phyloP scores from a whole-genome alignment of 1,140 invertebrate genomes.

The Hyles vespertilio region DNA sequence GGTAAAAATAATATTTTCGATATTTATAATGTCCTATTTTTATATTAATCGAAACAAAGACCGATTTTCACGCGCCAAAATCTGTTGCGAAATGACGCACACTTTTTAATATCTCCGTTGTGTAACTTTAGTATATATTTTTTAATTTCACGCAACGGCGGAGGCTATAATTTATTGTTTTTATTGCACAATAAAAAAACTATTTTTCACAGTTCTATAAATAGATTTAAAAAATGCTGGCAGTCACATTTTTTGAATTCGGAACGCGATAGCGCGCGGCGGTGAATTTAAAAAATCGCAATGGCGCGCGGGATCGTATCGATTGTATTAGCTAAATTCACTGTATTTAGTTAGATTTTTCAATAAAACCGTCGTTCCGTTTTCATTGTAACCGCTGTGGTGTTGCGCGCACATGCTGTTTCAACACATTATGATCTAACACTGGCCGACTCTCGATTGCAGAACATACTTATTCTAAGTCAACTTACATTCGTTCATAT shows the following conservation, averaged over 20 bases:
- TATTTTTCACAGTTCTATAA: constrained; percentile 28
- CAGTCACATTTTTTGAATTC: constrained; percentile 48
- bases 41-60: no score
- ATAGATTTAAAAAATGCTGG: constrained; percentile 21
- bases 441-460: constrained; percentile 72
- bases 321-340: constrained; percentile 19
- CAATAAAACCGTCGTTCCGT: constrained; percentile 38
- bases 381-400: constrained; percentile 60
- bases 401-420: constrained; percentile 68
- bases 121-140: constrained; percentile 15
- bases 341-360: constrained; percentile 47
- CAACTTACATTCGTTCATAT: constrained; percentile 76
- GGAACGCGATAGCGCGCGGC: constrained; percentile 21
- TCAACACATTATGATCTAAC: constrained; percentile 75
- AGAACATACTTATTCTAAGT: constrained; percentile 76
- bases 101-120: constrained; percentile 9
- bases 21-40: no score
- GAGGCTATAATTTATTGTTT: no score
- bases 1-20: not conserved
- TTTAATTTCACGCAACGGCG: constrained; percentile 13
- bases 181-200: constrained; percentile 21
- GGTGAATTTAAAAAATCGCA: constrained; percentile 28
- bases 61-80: constrained; percentile 35
- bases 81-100: constrained; percentile 39
- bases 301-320: constrained; percentile 28